Conservation (phyloP, 2,888 invertebrate genomes). For the Meloe dianella region DNA sequence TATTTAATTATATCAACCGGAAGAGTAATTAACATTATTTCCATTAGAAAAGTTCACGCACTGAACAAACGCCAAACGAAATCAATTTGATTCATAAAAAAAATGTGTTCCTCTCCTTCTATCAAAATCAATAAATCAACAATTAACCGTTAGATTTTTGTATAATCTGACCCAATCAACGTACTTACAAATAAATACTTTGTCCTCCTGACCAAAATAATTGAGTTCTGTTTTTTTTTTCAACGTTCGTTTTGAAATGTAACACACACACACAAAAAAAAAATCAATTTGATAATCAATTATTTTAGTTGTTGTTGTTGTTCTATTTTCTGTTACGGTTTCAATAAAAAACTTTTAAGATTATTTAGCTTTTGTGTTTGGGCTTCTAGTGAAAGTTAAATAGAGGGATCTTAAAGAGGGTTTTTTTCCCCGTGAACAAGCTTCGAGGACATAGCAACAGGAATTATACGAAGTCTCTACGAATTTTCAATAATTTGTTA, state of each 20-base stretch:
- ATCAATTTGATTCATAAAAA: not conserved
- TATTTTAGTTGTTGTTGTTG: not conserved
- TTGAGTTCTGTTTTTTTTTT: not conserved
- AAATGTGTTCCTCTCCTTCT: not conserved
- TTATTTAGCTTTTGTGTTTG: not conserved
- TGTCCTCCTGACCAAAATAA: slow-evolving; percentile 5
- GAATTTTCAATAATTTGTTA: not conserved
- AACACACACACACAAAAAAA: no score
- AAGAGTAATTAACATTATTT: not conserved
- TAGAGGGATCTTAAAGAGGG: not conserved
- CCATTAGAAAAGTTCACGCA: not conserved
- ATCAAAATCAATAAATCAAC: not conserved
- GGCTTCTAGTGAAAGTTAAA: not conserved
- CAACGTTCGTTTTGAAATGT: no score
- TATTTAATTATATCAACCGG: not conserved
- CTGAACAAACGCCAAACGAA: not conserved
- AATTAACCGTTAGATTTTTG: not conserved
- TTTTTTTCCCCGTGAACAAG: not conserved
- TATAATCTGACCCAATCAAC: not conserved
- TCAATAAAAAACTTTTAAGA: not conserved
- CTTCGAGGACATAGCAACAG: not conserved
- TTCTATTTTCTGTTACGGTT: not conserved
- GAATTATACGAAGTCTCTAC: not conserved
- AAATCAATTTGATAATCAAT: not conserved
- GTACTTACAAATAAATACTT: not conserved